phyloP scores from a whole-genome alignment of 2,888 invertebrate species.

The Mylabris sibirica region DNA sequence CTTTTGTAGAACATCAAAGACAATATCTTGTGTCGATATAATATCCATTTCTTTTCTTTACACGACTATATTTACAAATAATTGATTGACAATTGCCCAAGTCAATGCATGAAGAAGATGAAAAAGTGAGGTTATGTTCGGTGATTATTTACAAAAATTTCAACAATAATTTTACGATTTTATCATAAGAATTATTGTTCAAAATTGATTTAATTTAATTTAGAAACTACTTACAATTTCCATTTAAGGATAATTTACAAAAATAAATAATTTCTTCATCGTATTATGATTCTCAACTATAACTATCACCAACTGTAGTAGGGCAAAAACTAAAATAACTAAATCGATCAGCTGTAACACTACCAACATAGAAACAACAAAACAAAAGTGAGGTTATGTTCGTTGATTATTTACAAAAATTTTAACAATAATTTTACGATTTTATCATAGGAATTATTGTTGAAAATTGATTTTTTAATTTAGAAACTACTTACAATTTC shows the following conservation, averaged over 20 bases:
- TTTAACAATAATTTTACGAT: not conserved
- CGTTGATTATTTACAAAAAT: too few relatives aligned
- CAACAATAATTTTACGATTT: not conserved
- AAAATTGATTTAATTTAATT: not conserved
- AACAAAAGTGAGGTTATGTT: conserved; percentile 25
- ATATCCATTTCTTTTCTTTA: conserved; percentile 31
- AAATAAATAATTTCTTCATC: not conserved
- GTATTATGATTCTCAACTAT: not conserved
- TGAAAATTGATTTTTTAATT: not conserved
- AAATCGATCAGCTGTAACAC: not conserved
- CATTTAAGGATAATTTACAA: not conserved
- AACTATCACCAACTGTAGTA: not conserved
- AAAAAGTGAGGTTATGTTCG: conserved; percentile 24
- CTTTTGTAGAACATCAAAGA: conserved; percentile 79
- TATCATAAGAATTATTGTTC: not conserved
- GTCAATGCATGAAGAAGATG: conserved; percentile 13
- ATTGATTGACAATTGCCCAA: not conserved
- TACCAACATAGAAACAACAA: not conserved
- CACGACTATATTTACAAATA: not conserved
- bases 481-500: not conserved
- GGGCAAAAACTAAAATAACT: not conserved
- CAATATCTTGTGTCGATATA: conserved; percentile 62
- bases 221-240: not conserved
- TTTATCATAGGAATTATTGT: not conserved
- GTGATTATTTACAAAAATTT: not conserved